Percentiles rank a stretch among this genome's conserved stretches.
phyloP scores from a whole-genome alignment of 2,797 vertebrate species.

The Enteromius mattozi region DNA sequence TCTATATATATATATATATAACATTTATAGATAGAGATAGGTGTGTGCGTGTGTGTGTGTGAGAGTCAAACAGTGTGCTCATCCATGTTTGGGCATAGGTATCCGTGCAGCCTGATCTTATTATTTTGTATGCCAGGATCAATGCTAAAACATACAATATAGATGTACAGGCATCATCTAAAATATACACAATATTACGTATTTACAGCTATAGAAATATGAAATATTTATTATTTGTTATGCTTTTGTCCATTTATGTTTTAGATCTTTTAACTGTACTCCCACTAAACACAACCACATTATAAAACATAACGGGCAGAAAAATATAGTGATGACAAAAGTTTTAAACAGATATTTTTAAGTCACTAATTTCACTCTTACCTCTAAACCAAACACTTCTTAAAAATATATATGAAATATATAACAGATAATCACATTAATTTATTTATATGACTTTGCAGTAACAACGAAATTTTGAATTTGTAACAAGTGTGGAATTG shows the following conservation, averaged over 20 bases:
- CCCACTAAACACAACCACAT: background rate
- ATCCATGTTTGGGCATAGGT: background rate
- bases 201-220: background rate
- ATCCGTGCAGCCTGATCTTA: background rate
- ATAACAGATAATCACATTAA: background rate
- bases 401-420: background rate
- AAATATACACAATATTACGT: too few relatives aligned
- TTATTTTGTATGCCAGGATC: too few relatives aligned
- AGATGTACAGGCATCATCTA: background rate
- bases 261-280: background rate
- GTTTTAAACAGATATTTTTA: too few relatives aligned
- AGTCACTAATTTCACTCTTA: too few relatives aligned
- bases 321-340: too few relatives aligned
- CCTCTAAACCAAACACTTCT: background rate
- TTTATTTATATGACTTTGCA: background rate
- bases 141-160: background rate
- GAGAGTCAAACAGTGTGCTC: background rate
- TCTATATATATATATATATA: too few relatives aligned
- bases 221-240: too few relatives aligned
- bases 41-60: too few relatives aligned
- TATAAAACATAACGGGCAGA: too few relatives aligned
- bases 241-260: too few relatives aligned
- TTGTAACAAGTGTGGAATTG: background rate
- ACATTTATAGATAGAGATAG: too few relatives aligned
- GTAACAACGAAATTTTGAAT: background rate